phyloP scores from a whole-genome alignment of 1,140 invertebrate species.

The Eciton burchellii region DNA sequence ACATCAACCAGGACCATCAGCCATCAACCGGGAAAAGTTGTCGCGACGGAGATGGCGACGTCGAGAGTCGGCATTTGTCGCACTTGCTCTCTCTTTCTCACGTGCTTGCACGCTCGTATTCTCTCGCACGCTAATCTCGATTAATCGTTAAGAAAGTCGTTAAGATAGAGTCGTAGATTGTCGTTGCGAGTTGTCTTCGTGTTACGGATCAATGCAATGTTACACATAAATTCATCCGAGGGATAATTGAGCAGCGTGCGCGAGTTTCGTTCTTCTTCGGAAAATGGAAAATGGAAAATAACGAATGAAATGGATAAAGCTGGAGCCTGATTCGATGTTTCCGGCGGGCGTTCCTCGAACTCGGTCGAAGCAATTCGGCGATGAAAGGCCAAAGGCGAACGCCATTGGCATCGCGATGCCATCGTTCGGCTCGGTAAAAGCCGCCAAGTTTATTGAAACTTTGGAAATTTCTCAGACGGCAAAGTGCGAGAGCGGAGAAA shows the following conservation, averaged over 20 bases:
- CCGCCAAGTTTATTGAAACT: constrained; percentile 52
- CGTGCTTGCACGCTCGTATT: neutral
- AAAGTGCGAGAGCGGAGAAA: neutral
- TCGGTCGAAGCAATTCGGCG: neutral
- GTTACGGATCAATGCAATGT: neutral
- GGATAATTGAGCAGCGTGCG: constrained; percentile 25
- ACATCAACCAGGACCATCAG: constrained; percentile 74
- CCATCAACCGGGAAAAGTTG: constrained; percentile 71
- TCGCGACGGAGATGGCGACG: constrained; percentile 58
- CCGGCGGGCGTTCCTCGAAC: neutral
- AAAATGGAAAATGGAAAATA: neutral
- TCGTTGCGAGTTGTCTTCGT: constrained; percentile 25
- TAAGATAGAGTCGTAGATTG: constrained; percentile 23
- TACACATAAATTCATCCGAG: neutral
- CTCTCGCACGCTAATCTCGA: constrained; percentile 46
- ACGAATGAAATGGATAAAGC: neutral
- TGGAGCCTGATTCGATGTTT: neutral
- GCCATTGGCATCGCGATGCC: neutral
- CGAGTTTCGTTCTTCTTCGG: neutral
- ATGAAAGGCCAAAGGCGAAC: constrained; percentile 37
- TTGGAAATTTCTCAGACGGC: constrained; percentile 40
- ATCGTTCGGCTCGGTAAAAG: constrained; percentile 49
- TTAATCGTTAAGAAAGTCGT: constrained; percentile 56
- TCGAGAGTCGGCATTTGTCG: constrained; percentile 43
- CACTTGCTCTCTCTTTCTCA: neutral